These are phyloP conservation scores for Agonopterix arenella DNA, from an alignment of 2,888 invertebrate species.

Conservation along the genomic window DNA sequence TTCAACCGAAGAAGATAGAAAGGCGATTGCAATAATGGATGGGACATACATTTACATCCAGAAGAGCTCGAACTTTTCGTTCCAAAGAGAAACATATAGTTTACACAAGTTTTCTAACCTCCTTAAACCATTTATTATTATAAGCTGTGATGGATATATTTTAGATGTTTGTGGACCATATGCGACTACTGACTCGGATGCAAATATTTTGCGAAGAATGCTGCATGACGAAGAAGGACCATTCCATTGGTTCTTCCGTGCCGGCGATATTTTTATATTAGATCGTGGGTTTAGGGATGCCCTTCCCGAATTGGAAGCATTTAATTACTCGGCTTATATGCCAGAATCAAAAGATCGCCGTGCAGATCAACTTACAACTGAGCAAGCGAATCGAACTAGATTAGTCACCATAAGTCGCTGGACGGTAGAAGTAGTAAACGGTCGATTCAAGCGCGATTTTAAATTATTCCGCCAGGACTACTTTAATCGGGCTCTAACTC, in stretches of 20 bases:
- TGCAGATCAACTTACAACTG: neutral
- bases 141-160: conserved; percentile 8
- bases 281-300: conserved; percentile 15
- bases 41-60: conserved; percentile 6
- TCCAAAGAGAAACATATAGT: conserved; percentile 5
- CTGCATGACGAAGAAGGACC: conserved; percentile 2
- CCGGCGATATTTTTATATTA: conserved; percentile 11
- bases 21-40: conserved; percentile 5
- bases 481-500: conserved; percentile 5
- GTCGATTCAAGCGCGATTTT: conserved; percentile 11
- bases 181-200: conserved; percentile 7
- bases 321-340: neutral
- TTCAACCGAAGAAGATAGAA: too few relatives aligned
- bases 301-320: neutral
- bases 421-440: conserved; percentile 7
- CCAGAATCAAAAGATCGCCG: neutral
- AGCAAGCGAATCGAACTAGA: conserved; percentile 1
- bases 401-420: conserved; percentile 8
- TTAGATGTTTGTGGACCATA: conserved; percentile 8
- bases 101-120: conserved; percentile 8
- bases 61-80: conserved; percentile 4
- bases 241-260: conserved; percentile 2
- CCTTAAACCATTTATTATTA: conserved; percentile 8
- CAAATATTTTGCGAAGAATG: conserved; percentile 3
- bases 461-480: conserved; percentile 2